Evolutionary conservation across 2,888 invertebrate species (phyloP), one percentile per base, ranked within the genome.

Genomic region (Trachelus iudaicus): DNA sequence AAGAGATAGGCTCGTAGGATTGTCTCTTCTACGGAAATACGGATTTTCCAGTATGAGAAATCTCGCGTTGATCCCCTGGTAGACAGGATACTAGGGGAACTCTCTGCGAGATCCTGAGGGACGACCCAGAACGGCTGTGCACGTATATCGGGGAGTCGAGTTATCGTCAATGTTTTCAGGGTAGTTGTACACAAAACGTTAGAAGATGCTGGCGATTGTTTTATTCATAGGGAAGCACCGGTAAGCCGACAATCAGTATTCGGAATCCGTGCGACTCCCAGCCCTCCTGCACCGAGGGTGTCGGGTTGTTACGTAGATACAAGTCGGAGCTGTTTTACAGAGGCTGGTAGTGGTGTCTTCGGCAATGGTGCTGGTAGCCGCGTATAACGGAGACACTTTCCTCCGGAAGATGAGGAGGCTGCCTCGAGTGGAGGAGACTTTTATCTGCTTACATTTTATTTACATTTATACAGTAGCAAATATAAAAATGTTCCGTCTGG

Each of bases 201-300:
- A 80, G 75, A 79, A 78, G 79, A 80, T 80, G 78, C 76, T 76
- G 77, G 77, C 79, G 79, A 77, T 82, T 85, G 84, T 85, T 86
- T 86, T 86, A 86, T 86, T 86, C 86, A 85, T 86, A 85, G 85
- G 83, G 80, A 79, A 80, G 77, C 79, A 79, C 80, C 82, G 80
- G 85, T 83, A 83, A 86, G 85, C 85, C 83, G 83, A 86, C 84
- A 86, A 86, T 86, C 85, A 83, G 85, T 83, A 86, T 86, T 85
- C 85, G 82, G 77, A 83, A 84, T 85, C 83, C 84, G 81, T 82
- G 80, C 81, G 78, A 73, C 79, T 56, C 2, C 23, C 56, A 56
- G 80, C 76, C 79, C 79, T 81, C 75, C 78, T 79, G 56, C 56
- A 56, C 2, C 23, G 56, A 9, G 56, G 9, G 6, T 23, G 0